phyloP scores from a whole-genome alignment of 2,113 vertebrate genomes.

The Petrocephalus microphthalmus region DNA sequence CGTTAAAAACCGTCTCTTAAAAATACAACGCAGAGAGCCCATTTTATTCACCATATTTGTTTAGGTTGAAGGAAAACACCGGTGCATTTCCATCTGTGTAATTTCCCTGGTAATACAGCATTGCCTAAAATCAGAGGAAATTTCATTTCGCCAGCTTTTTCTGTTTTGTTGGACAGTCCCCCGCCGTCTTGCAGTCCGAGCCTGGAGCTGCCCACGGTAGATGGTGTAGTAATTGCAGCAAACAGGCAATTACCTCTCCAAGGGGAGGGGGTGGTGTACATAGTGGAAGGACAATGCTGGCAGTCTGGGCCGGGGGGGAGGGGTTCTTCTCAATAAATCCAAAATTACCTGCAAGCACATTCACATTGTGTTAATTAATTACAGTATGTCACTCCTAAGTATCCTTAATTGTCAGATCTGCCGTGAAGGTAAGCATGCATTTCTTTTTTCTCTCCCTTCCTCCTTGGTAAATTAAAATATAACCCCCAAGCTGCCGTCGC shows the following conservation, averaged over 20 bases:
- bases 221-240: constrained; percentile 3
- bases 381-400: constrained; percentile 3
- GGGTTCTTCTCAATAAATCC: background rate
- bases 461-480: background rate
- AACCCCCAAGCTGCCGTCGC: background rate
- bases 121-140: background rate
- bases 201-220: background rate
- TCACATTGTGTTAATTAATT: constrained; percentile 23
- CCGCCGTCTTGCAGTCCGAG: background rate
- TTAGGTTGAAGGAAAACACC: background rate
- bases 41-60: background rate
- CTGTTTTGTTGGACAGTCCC: background rate
- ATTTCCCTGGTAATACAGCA: background rate
- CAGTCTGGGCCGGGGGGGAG: background rate
- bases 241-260: constrained; percentile 15
- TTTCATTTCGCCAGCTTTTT: background rate
- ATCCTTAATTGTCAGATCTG: constrained; percentile 20
- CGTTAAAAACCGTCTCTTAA: constrained; percentile 12
- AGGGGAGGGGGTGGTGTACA: background rate
- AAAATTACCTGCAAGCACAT: constrained; percentile 21
- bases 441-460: background rate
- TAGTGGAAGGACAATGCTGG: background rate
- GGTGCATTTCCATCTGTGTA: background rate
- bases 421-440: background rate
- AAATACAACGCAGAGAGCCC: background rate